These are phyloP conservation scores for Psittacula echo DNA, from an alignment of 2,797 vertebrate species.

Conservation along the genomic window DNA sequence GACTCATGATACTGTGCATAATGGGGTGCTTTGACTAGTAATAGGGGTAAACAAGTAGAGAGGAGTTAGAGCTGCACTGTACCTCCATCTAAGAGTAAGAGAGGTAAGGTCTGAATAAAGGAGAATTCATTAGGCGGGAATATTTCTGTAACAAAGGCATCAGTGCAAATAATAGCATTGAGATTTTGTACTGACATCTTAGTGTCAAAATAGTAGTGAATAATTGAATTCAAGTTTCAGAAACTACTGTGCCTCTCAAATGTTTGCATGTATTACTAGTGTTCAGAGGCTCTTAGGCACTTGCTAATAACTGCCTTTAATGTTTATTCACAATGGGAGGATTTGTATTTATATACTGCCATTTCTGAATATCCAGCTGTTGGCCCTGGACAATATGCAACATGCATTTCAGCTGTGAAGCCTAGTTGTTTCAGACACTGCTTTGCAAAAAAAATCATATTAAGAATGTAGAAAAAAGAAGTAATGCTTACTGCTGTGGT, in stretches of 20 bases:
- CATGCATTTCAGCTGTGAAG: not conserved
- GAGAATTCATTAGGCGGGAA: not conserved
- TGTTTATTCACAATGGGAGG: not conserved
- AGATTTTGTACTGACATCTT: not conserved
- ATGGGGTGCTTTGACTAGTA: not conserved
- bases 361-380: not conserved
- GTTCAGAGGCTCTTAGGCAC: not conserved
- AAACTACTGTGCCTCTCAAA: not conserved
- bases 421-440: not conserved
- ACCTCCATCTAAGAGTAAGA: not conserved
- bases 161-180: not conserved
- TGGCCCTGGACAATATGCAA: not conserved
- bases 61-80: not conserved
- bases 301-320: not conserved
- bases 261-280: not conserved
- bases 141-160: not conserved
- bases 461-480: not conserved
- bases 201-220: not conserved
- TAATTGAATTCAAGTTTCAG: slow-evolving; percentile 4
- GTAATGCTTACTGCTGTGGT: not conserved
- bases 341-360: not conserved
- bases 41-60: not conserved
- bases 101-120: not conserved
- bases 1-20: not conserved
- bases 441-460: not conserved